These are phyloP conservation scores for Myotis brandtii DNA, from an alignment of 2,113 vertebrate genomes.

Conservation along the genomic window DNA sequence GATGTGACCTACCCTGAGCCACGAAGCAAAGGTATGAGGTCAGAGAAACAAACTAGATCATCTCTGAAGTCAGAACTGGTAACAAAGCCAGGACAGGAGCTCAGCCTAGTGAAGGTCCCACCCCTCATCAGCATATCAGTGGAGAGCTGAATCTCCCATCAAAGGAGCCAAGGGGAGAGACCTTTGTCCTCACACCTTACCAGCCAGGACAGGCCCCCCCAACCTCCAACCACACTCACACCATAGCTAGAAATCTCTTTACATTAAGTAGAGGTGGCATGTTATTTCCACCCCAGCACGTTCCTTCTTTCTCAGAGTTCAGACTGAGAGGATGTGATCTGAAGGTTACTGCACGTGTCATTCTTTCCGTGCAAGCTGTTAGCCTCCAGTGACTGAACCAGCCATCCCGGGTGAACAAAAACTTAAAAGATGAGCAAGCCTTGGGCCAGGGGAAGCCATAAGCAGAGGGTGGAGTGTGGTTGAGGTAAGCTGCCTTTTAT, in stretches of 20 bases:
- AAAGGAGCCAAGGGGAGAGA: neutral
- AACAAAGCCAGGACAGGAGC: neutral
- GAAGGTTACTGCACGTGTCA: neutral
- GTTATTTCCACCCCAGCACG: neutral
- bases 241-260: neutral
- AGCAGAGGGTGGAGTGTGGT: neutral
- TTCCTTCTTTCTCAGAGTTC: neutral
- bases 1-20: neutral
- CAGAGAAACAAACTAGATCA: neutral
- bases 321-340: neutral
- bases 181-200: neutral
- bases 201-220: neutral
- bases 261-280: neutral
- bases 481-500: neutral
- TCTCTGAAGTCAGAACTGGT: neutral
- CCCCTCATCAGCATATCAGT: neutral
- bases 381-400: neutral
- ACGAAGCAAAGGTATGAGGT: neutral
- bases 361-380: neutral
- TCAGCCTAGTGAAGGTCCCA: neutral
- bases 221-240: neutral
- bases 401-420: neutral
- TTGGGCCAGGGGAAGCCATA: conserved; percentile 29
- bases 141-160: neutral
- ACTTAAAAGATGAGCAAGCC: neutral